phyloP scores from a whole-genome alignment of 2,113 vertebrate genomes.

The Heloderma charlesbogerti region DNA sequence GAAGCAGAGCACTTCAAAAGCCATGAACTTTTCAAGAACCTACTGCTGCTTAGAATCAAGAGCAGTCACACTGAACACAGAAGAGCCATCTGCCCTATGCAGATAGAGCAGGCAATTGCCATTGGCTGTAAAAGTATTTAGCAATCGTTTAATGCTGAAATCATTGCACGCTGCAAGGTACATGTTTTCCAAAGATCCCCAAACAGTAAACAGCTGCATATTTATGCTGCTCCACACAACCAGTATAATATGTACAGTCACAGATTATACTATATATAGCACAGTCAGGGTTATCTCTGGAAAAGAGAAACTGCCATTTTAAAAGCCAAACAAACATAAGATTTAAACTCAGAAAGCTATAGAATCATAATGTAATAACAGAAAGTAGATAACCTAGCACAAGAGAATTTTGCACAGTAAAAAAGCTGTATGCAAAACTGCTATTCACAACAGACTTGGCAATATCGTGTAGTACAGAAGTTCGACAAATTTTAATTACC shows the following conservation, averaged over 20 bases:
- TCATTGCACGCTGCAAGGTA: background rate
- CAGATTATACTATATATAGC: background rate
- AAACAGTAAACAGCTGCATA: conserved; percentile 5
- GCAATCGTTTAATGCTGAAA: conserved; percentile 27
- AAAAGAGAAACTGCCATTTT: background rate
- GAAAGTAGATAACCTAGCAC: background rate
- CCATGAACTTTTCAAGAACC: background rate
- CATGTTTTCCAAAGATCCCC: background rate
- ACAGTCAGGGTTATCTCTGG: background rate
- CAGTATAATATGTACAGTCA: background rate
- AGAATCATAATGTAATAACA: background rate
- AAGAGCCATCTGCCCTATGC: conserved; percentile 18
- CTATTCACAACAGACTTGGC: background rate
- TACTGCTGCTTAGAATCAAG: background rate
- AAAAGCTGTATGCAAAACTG: background rate
- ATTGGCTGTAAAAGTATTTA: conserved; percentile 22
- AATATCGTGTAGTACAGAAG: background rate
- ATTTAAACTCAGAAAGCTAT: background rate
- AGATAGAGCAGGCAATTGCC: background rate
- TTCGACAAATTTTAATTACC: background rate
- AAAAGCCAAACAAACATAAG: background rate
- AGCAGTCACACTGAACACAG: background rate
- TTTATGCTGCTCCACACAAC: background rate
- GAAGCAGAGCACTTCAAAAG: conserved; percentile 16
- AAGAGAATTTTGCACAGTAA: background rate